These are phyloP conservation scores for Rallus crepitans DNA, from an alignment of 2,797 vertebrate genomes.

Conservation along the genomic window DNA sequence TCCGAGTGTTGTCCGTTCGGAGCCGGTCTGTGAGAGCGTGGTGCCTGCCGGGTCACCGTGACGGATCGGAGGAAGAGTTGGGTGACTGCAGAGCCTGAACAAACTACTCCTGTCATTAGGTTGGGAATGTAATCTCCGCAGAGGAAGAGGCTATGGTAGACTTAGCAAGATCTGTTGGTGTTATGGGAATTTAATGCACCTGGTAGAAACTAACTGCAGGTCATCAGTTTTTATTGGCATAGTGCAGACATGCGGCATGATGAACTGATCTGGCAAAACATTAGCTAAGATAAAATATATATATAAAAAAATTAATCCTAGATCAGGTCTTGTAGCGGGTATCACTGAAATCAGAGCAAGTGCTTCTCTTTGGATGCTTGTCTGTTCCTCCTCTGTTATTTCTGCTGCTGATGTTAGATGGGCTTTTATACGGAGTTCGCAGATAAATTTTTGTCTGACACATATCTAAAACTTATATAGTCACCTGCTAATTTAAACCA, in stretches of 20 bases:
- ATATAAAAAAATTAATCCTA: neutral
- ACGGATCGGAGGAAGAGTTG: conserved; percentile 26
- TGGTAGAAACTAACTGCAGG: conserved; percentile 70
- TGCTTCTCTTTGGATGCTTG: neutral
- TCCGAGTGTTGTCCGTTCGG: accelerated
- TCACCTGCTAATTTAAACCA: conserved; percentile 57
- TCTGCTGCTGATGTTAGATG: neutral
- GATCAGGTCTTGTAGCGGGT: neutral
- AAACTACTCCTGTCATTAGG: conserved; percentile 39
- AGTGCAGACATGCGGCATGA: conserved; percentile 46
- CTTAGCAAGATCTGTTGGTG: conserved; percentile 49
- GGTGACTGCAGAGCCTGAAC: neutral
- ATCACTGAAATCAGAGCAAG: neutral
- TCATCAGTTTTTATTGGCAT: conserved; percentile 70
- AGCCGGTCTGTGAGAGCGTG: neutral
- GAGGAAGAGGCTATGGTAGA: conserved; percentile 54
- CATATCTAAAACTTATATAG: conserved; percentile 34
- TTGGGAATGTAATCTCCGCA: conserved; percentile 64
- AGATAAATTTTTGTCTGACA: conserved; percentile 37
- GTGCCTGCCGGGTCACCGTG: neutral
- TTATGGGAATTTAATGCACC: conserved; percentile 75
- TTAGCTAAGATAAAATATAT: conserved; percentile 42
- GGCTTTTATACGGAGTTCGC: neutral
- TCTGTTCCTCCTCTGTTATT: conserved; percentile 9
- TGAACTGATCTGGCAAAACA: conserved; percentile 63